Percentiles rank a stretch among this genome's conserved stretches.
Conservation (phyloP, 1,140 invertebrate genomes). For the Reticulitermes speratus region DNA sequence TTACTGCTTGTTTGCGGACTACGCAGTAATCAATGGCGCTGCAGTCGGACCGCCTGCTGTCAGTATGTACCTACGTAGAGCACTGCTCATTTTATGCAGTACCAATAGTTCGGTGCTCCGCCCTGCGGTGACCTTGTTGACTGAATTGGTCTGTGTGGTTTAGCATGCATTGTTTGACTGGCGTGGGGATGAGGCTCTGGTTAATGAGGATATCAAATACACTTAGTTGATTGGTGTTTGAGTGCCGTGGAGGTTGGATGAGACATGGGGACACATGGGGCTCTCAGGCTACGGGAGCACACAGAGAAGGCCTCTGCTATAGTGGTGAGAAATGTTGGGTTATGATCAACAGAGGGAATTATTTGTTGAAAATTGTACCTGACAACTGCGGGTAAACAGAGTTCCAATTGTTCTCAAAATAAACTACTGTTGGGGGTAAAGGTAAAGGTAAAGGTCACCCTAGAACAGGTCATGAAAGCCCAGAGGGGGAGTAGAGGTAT, state of each 20-base stretch:
- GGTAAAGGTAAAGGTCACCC: too few species aligned
- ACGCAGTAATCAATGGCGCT: background rate
- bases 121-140: background rate
- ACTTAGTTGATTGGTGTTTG: background rate
- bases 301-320: background rate
- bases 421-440: background rate
- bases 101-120: background rate
- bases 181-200: background rate
- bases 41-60: background rate
- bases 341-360: background rate
- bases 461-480: too few species aligned
- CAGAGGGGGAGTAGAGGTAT: too few species aligned
- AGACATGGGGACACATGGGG: background rate
- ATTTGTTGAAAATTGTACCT: background rate
- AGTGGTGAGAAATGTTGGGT: background rate
- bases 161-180: background rate
- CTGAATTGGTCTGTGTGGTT: slow-evolving; percentile 18
- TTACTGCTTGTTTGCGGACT: slow-evolving; percentile 1
- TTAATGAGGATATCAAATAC: slow-evolving; percentile 19
- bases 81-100: slow-evolving; percentile 11
- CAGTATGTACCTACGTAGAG: background rate
- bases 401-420: background rate
- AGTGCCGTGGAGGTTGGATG: background rate
- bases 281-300: background rate
- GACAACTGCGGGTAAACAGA: background rate